Base-by-base conservation (phyloP, 2,888 invertebrate genomes). In the Euplagia quadripunctaria region DNA sequence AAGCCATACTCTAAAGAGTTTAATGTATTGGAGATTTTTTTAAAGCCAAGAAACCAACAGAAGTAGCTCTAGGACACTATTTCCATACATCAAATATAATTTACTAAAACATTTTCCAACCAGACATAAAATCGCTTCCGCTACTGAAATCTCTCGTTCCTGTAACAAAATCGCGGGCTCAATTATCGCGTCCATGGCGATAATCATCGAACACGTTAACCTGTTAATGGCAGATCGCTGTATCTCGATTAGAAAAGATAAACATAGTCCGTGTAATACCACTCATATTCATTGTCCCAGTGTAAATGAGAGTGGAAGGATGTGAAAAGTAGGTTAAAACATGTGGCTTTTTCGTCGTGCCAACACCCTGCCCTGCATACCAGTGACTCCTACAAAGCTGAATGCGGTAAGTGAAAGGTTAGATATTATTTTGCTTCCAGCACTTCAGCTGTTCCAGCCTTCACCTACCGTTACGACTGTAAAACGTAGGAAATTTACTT, bases 341-440 rank as follows among this genome's bases (percentile, higher is more conserved):
- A 93, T 94, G 94, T 94, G 94, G 90, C 79, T 94, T 43, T 92
- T 94, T 72, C 88, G 89, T 31, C 87, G 94, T 5, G 88, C 92
- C 1, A 89, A 93, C 68, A 94, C 94, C 1, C 83, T 89, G 49
- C 90, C 93, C 0, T 84, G 84, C 69, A 78, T 94, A 68, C 87
- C 89, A 1, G 76, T 92, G 43, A 80, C 86, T 4, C 82, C 88
- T 1, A 75, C 79, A 0, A 88, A 85, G 64, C 79, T 90, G 41
- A 81, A 83, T 43, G 82, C 89, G 85, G 93, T 93, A 67, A 89
- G 91, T 81, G 16, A 55, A 42, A 16, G 43, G 49, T 14, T 49
- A 16, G 6, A 55, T 12, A n/a, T 52, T 52, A 42, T 55, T 52
- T 42, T 41, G n/a, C 31, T 66, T 58, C 12, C 1, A 58, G 5